Evolutionary conservation across 2,797 vertebrate species (phyloP).

Genomic region (Gymnopithys bicolor): DNA sequence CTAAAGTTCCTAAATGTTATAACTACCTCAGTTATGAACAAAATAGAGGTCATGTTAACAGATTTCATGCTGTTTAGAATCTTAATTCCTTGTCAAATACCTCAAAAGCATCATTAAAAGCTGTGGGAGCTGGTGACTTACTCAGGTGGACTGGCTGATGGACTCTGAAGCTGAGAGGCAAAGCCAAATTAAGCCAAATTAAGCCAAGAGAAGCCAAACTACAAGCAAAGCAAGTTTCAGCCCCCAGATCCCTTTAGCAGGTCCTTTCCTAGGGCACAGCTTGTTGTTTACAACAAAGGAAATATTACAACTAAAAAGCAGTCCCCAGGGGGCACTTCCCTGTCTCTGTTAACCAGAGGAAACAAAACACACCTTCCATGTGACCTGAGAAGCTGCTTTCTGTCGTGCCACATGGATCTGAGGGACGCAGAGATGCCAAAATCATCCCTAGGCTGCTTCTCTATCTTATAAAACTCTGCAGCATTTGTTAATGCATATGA

Average conservation of each 20-base stretch:
- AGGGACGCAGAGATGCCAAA: neutral
- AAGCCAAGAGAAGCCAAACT: neutral
- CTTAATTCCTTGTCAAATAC: neutral
- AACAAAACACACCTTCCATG: conserved; percentile 22
- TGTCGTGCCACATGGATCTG: rapidly evolving
- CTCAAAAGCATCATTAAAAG: neutral
- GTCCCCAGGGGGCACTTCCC: conserved; percentile 28
- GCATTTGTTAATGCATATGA: neutral
- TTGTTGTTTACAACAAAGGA: conserved; percentile 63
- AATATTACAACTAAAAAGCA: neutral
- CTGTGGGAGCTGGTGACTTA: neutral
- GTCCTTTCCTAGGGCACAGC: conserved; percentile 1
- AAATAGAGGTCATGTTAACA: neutral
- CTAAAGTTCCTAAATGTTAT: neutral
- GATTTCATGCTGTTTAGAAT: neutral
- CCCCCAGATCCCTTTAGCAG: neutral
- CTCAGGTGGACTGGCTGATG: neutral
- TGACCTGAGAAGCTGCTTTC: conserved; percentile 4
- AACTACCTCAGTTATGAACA: neutral
- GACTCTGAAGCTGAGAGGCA: neutral
- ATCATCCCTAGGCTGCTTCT: neutral
- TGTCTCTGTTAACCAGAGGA: neutral
- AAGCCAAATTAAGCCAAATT: neutral
- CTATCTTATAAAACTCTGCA: neutral
- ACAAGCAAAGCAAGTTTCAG: neutral